Conservation (phyloP, 37 sponge, comb jelly and placozoan species). For the Eunapius fragilis region DNA sequence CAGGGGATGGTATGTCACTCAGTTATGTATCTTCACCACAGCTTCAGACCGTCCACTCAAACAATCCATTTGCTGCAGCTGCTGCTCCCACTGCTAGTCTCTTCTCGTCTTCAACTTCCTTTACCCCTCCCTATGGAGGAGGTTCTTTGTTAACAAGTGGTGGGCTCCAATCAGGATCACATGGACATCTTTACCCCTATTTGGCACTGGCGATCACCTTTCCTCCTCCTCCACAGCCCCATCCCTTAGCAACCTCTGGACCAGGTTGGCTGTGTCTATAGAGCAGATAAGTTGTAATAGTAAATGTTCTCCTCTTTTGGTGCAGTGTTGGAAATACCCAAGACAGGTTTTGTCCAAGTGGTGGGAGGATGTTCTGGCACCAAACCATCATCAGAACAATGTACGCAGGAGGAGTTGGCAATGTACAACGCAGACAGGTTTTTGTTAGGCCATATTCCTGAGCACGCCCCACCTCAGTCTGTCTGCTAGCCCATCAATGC, state of each 20-base stretch:
- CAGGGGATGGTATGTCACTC: too few relatives aligned
- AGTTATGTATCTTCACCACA: not conserved
- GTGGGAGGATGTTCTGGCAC: not conserved
- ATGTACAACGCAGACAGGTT: slow-evolving; percentile 64
- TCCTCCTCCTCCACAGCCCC: not conserved
- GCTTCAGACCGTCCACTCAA: not conserved
- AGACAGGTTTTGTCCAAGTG: not conserved
- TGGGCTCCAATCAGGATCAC: not conserved
- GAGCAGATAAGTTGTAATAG: too few relatives aligned
- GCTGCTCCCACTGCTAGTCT: not conserved
- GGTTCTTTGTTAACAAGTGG: not conserved
- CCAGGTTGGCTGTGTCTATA: too few relatives aligned
- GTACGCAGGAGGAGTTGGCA: slow-evolving; percentile 32
- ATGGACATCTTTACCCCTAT: not conserved
- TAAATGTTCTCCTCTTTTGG: too few relatives aligned
- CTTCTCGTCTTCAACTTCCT: not conserved
- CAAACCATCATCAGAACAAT: not conserved
- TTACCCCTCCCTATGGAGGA: not conserved
- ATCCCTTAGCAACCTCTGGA: not conserved
- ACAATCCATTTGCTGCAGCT: not conserved
- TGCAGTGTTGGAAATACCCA: not conserved
- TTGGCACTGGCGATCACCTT: not conserved
- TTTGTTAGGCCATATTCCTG: slow-evolving; percentile 60
- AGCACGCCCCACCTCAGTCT: slow-evolving; percentile 46
- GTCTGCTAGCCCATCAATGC: slow-evolving; percentile 30